A percentile compares a stretch with the other conserved stretches of the same genome.
Conservation (phyloP, 2,113 vertebrate species). For the zebrafish (Danio rerio) region DNA sequence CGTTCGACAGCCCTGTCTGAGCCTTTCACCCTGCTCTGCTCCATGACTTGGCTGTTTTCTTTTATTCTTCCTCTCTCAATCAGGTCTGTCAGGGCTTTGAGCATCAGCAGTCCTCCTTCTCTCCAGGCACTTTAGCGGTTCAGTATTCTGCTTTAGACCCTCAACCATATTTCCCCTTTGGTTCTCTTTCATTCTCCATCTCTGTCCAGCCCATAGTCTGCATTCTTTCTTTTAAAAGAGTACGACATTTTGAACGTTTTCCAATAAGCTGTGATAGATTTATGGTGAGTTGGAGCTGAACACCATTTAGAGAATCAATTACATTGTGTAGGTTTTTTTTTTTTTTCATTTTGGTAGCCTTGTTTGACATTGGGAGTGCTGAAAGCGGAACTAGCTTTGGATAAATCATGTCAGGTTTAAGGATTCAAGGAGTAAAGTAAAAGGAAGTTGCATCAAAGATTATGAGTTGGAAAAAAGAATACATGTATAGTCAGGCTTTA, state of each 20-base stretch:
- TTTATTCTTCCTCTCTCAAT: conserved; percentile 6
- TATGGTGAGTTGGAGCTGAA: conserved; percentile 36
- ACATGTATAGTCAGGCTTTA: too few relatives aligned
- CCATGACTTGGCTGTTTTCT: conserved; percentile 31
- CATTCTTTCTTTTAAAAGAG: conserved; percentile 9
- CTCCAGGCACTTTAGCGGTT: not conserved
- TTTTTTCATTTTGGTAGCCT: not conserved
- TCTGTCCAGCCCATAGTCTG: not conserved
- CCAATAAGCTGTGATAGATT: conserved; percentile 36
- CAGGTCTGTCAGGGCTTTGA: not conserved
- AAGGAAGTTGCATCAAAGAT: not conserved
- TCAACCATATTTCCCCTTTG: not conserved
- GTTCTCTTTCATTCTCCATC: not conserved
- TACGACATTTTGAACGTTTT: not conserved
- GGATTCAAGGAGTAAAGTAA: not conserved
- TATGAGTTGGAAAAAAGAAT: not conserved
- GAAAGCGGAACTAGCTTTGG: conserved; percentile 3
- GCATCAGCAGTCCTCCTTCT: not conserved
- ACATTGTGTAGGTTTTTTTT: conserved; percentile 16
- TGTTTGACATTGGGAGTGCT: conserved; percentile 47
- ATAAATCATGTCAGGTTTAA: conserved; percentile 18
- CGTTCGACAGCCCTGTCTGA: conserved; percentile 8
- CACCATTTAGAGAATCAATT: conserved; percentile 46
- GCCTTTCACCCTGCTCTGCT: not conserved
- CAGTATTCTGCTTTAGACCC: not conserved